Conservation (phyloP, 2,113 vertebrate genomes). For the Rattus rattus region DNA sequence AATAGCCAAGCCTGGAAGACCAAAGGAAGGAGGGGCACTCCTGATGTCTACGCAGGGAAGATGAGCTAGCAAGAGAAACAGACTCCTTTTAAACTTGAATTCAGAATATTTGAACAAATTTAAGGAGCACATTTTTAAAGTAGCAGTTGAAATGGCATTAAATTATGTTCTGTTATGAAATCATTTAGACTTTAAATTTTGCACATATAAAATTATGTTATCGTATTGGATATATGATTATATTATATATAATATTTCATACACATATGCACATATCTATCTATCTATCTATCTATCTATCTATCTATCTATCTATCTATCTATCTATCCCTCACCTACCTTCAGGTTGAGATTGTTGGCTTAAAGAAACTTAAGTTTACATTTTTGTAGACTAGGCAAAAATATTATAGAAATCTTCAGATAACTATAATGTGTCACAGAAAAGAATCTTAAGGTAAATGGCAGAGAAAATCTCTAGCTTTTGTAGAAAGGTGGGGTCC, state of each 20-base stretch:
- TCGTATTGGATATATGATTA: background rate
- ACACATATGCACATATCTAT: too few species aligned
- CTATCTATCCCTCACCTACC: background rate
- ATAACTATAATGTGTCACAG: background rate
- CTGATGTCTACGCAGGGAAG: background rate
- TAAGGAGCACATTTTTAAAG: background rate
- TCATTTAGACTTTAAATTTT: background rate
- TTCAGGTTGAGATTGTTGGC: background rate
- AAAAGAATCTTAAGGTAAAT: background rate
- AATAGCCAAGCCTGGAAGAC: background rate
- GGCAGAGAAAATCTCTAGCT: background rate
- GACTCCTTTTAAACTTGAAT: background rate
- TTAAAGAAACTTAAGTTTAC: background rate
- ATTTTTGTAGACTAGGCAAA: constrained; percentile 4
- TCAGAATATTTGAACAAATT: background rate
- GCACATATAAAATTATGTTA: constrained; percentile 12
- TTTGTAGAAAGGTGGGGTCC: background rate
- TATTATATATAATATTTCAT: background rate
- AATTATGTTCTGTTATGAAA: background rate
- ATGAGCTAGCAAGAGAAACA: background rate
- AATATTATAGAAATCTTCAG: background rate
- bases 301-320: too few species aligned
- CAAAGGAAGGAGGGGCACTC: background rate
- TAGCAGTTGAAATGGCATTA: background rate
- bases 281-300: too few species aligned